Base-by-base conservation (phyloP, 2,888 invertebrate genomes). In the Ptilodon capucinus region DNA sequence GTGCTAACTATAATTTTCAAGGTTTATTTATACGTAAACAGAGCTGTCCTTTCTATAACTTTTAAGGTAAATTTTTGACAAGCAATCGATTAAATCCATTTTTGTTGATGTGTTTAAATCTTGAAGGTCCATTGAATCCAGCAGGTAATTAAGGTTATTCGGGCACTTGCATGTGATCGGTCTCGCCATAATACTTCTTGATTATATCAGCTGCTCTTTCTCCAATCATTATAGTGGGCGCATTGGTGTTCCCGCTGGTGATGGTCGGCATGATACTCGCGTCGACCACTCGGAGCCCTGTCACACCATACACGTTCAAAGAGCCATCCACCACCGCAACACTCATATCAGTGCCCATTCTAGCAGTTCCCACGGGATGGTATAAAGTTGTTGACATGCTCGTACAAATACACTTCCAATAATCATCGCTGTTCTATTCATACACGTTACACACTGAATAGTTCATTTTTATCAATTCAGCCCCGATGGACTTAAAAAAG, bases 311-410 rank as follows among this genome's bases (percentile, higher is more conserved):
- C 0, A 92, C 91, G 7, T 82, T 75, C 30, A 91, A 66, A 7
- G 78, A 61, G 1, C 75, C 57, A 57, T 91, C 88, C 6, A 92
- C 88, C 0, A 92, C 92, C 1, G 89, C 91, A 92, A 19, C 30
- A 18, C 19, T 44, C 17, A 28, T 9, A 30, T 38, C 36, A 9
- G 25, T 38, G 13, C 44, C 39, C 39, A 39, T 39, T 13, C 8
- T 39, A 13, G 21, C 9, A 13, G 39, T 39, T 6, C 39, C 39
- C 0, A 39, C 39, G 0, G 39, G 39, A 39, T 39, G 39, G 8
- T 7, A 39, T 39, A 39, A 8, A 13, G 39, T 39, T 4, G 14
- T 13, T 6, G 13, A 5, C 21, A 21, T 39, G 7, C 9, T 39
- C 6, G n/a, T 13, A 21, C 39, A 13, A 7, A 39, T 9, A 7